Percentiles rank a stretch among this genome's conserved stretches.
Evolutionary conservation across 2,797 vertebrate genomes (phyloP).

Genomic region (Allobates femoralis): DNA sequence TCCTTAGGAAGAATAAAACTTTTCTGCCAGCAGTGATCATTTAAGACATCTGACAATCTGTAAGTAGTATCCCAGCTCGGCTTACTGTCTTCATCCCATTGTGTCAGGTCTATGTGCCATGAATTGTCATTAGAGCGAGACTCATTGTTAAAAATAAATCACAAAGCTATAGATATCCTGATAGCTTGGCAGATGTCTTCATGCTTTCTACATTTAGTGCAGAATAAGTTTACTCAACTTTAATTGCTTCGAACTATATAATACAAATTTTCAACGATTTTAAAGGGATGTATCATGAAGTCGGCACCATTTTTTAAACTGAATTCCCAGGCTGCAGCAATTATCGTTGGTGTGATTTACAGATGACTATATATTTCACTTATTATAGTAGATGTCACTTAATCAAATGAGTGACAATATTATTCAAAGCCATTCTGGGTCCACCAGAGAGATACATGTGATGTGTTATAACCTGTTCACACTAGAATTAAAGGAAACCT

Average conservation of each 20-base stretch:
- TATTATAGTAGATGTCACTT: background rate
- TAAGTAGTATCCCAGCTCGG: background rate
- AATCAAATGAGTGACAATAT: background rate
- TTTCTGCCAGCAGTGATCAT: conserved; percentile 25
- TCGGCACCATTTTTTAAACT: background rate
- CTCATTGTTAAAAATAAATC: conserved; percentile 45
- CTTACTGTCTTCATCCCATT: conserved; percentile 31
- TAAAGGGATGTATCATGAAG: background rate
- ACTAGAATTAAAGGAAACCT: background rate
- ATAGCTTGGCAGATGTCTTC: background rate
- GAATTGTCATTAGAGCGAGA: conserved; percentile 22
- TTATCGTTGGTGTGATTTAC: background rate
- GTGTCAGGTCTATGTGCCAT: conserved; percentile 6
- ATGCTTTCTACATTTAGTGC: conserved; percentile 28
- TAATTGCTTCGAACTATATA: conserved; percentile 3
- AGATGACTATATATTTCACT: background rate
- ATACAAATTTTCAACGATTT: background rate
- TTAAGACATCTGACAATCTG: background rate
- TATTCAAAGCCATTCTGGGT: no score
- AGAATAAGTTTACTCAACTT: background rate
- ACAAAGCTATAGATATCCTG: background rate
- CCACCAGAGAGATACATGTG: background rate
- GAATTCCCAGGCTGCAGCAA: background rate
- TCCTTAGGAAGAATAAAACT: conserved; percentile 22
- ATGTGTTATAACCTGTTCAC: background rate